Evolutionary conservation across 2,888 invertebrate genomes (phyloP), one percentile per base, ranked within the genome.

Genomic region (Psococerastis gibbosa): DNA sequence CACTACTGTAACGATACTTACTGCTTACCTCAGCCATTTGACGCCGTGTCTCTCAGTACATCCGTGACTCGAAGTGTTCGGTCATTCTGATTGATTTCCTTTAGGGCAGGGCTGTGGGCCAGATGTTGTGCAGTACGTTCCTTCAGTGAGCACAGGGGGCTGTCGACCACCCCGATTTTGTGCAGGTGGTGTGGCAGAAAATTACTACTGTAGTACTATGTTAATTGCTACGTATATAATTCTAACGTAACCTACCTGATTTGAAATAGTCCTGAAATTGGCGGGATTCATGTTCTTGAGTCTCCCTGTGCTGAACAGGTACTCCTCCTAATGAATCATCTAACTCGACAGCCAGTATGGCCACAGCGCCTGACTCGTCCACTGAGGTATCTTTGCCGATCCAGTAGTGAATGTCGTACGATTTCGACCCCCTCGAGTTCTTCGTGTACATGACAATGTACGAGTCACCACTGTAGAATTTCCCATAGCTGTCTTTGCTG

Each of bases 351-450:
- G 84, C 73, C 49, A 77, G 60, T 43, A 80, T 79, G 45, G 81
- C 81, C 0, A 80, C 80, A 2, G 79, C 70, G 1, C 80, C 80
- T 2, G 78, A 69, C 61, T 81, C 81, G 59, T 81, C 81, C 58
- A 78, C 78, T 0, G 76, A 71, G 0, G 83, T 81, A 54, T 82
- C 70, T 33, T 71, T 71, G 27, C 88, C 89, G 33, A 89, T 68
- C 88, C 89, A 89, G 63, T 81, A 89, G 61, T 87, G 83, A 42
- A 87, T 74, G 57, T 89, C 80, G 79, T 84, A 87, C 18, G 70
- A 77, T 49, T 4, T 61, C n/a, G 68, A 65, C 52, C 73, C 73
- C 53, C 71, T 72, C 43, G 66, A 65, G 43, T 75, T 64, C 55
- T 73, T 74, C 1, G 45, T 44, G 27, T 48, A 74, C 2, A 85